A percentile compares a stretch with the other conserved stretches of the same genome.
Evolutionary conservation across 2,888 invertebrate genomes (phyloP).

Genomic region (Balanococcus diminutus): DNA sequence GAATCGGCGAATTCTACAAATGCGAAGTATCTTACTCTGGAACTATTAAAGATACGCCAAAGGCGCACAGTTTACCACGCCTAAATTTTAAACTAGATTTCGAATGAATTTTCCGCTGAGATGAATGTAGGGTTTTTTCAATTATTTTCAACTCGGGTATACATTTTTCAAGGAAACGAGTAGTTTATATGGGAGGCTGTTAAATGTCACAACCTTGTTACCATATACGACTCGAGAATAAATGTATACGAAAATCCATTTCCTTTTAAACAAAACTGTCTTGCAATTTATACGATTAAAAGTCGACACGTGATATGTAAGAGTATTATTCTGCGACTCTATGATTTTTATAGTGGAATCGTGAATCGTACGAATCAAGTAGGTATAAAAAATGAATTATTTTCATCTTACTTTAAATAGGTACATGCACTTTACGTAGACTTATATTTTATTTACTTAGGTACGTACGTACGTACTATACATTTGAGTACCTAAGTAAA

Average conservation of each 20-base stretch:
- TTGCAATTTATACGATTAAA: not conserved
- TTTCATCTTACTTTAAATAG: not conserved
- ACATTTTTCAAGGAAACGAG: not conserved
- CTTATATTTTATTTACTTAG: not conserved
- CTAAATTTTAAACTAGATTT: slow-evolving; percentile 27
- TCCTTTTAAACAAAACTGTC: not conserved
- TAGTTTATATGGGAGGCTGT: not conserved
- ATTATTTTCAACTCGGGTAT: not conserved
- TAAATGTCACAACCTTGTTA: slow-evolving; percentile 5
- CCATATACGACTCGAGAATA: not conserved
- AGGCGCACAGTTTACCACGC: not conserved
- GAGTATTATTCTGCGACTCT: not conserved
- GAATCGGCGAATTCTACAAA: not conserved
- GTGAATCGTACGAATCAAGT: not conserved
- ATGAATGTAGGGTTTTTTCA: slow-evolving; percentile 1
- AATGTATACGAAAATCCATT: not conserved
- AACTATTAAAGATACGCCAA: not conserved
- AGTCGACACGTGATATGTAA: not conserved
- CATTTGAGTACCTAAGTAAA: too few species aligned
- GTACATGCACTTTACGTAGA: not conserved
- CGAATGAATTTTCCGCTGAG: not conserved
- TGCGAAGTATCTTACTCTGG: not conserved
- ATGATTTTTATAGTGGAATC: not conserved
- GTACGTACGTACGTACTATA: not conserved
- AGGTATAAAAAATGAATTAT: not conserved